These are phyloP conservation scores for Panthera leo DNA, from an alignment of 2,113 vertebrate species.

Conservation along the genomic window DNA sequence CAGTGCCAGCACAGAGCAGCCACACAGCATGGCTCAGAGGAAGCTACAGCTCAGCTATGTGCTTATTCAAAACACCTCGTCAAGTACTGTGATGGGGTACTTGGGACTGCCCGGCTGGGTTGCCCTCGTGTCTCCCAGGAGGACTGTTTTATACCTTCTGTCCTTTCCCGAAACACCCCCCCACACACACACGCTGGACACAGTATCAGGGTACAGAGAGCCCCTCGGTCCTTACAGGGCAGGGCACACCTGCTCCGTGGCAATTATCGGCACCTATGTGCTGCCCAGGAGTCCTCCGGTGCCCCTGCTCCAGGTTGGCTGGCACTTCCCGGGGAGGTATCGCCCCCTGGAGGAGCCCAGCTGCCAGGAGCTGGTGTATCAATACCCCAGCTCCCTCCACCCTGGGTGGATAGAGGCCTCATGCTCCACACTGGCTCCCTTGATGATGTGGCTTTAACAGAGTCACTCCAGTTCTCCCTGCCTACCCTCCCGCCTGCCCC, in stretches of 20 bases:
- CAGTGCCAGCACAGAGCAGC: rapidly evolving
- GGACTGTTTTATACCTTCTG: rapidly evolving
- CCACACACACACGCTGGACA: rapidly evolving
- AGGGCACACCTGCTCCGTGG: neutral
- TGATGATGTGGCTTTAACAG: neutral
- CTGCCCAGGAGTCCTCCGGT: too few relatives aligned
- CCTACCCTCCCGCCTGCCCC: rapidly evolving
- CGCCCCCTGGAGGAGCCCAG: neutral
- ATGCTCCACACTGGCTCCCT: rapidly evolving
- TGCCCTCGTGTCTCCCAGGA: neutral
- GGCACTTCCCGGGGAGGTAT: neutral
- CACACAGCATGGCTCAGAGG: neutral
- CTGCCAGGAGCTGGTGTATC: too few relatives aligned
- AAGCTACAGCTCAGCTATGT: neutral
- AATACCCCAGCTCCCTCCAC: neutral
- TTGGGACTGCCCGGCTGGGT: neutral
- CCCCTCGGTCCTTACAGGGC: neutral
- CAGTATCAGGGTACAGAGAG: rapidly evolving
- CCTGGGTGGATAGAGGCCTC: rapidly evolving
- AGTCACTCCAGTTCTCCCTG: neutral
- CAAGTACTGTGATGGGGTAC: rapidly evolving
- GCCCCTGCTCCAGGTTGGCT: rapidly evolving
- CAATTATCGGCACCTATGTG: rapidly evolving
- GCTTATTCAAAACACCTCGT: neutral
- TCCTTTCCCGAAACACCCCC: neutral